phyloP scores from a whole-genome alignment of 2,888 invertebrate genomes.

The Malthinus flaveolus region DNA sequence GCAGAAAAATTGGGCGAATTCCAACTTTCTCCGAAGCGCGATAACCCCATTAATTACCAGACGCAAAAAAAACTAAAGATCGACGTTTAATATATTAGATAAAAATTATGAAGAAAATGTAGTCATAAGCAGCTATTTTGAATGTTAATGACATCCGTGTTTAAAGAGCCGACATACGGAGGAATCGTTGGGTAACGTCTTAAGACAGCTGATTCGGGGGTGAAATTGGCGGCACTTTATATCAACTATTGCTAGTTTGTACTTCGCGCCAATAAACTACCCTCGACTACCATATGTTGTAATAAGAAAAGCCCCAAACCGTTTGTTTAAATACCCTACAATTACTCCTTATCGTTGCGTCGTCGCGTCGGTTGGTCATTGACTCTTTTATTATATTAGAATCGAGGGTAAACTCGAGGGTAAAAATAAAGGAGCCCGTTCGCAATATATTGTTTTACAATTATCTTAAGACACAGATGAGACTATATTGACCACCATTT shows the following conservation, averaged over 20 bases:
- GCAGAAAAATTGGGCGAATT: too few species aligned
- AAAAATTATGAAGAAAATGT: too few species aligned
- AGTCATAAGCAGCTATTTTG: slow-evolving; percentile 25
- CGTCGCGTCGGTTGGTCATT: too few species aligned
- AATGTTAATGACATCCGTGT: slow-evolving; percentile 35
- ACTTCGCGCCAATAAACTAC: slow-evolving; percentile 32
- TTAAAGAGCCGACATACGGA: slow-evolving; percentile 32
- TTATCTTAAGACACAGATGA: slow-evolving; percentile 43
- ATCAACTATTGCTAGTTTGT: slow-evolving; percentile 7
- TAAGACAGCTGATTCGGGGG: slow-evolving; percentile 32
- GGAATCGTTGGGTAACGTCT: slow-evolving; percentile 35
- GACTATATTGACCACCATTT: slow-evolving; percentile 47
- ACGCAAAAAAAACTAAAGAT: neutral
- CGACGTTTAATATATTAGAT: too few species aligned
- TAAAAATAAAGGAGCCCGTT: too few species aligned
- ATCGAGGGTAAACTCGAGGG: too few species aligned
- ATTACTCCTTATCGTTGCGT: too few species aligned
- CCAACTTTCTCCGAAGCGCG: too few species aligned
- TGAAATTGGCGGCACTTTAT: slow-evolving; percentile 21
- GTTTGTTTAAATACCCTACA: too few species aligned
- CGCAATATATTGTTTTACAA: slow-evolving; percentile 45
- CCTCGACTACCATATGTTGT: slow-evolving; percentile 32
- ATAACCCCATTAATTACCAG: neutral
- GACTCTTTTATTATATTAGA: too few species aligned
- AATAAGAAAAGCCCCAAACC: neutral